Evolutionary conservation across 2,113 vertebrate species (phyloP), one percentile per base, ranked within the genome.

Genomic region (Meleagris gallopavo): DNA sequence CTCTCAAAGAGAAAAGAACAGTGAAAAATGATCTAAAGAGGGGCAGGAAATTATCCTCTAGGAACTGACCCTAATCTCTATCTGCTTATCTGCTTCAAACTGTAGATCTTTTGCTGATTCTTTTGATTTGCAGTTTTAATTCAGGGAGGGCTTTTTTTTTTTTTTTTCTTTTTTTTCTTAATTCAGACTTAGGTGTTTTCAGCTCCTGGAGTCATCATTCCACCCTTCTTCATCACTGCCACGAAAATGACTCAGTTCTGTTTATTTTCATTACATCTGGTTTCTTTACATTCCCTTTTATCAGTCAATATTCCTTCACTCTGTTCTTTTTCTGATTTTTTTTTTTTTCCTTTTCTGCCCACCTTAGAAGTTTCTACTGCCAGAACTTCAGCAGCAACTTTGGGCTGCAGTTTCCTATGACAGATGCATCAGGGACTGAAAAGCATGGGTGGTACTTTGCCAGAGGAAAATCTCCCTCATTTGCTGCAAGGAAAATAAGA

Each of bases 101-200:
- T 90, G 83, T 88, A 93, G 93, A 86, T 95, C 65, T 88, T 72
- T 34, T 80, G 87, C 70, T 91, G 83, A 85, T 86, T 91, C 55
- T 76, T 93, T 86, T 91, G 70, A 94, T 88, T 91, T 78, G 69
- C 34, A 81, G 65, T 83, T 88, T 88, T 93, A 94, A 93, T 95
- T 93, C 76, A 74, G 48, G 92, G 43, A 40, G 27, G 43, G 10
- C 34, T 4, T 71, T 88, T 82, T 88, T 75, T 65, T 86, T 92
- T 60, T 24, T 7, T 11, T 38, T 79, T n/a, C n/a, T 88, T 75
- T 65, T 86, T 92, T 60, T 24, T 7, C 22, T 38, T 79, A 67
- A 86, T 83, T 55, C 34, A 46, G n/a, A 16, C 41, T 74, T 94
- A 86, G 62, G 46, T 92, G 45, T 91, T 92, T 95, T 83, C 66